phyloP scores from a whole-genome alignment of 2,797 vertebrate genomes.

The Oreonectes daqikongensis region DNA sequence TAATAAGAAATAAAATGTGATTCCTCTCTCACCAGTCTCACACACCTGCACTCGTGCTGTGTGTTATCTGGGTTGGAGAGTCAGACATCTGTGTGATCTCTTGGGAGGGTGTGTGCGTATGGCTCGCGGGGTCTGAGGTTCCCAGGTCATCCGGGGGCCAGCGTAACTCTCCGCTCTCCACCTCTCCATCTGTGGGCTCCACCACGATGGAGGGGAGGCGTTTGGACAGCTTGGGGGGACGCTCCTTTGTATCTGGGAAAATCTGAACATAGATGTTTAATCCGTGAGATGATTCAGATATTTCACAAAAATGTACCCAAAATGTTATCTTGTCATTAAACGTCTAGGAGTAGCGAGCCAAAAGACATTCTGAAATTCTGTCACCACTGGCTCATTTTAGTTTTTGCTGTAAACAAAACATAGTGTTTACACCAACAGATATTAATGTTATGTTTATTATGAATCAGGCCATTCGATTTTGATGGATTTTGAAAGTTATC shows the following conservation, averaged over 20 bases:
- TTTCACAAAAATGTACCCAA: not conserved
- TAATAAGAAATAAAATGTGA: not conserved
- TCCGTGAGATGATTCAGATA: not conserved
- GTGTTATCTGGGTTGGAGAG: slow-evolving; percentile 33
- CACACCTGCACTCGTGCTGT: slow-evolving; percentile 40
- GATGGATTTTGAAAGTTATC: no score
- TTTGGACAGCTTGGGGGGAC: slow-evolving; percentile 87
- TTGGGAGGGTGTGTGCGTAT: slow-evolving; percentile 19
- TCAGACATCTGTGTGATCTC: slow-evolving; percentile 33
- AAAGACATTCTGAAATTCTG: no score
- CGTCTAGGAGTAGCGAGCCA: not conserved
- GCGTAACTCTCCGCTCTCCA: slow-evolving; percentile 89
- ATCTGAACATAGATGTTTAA: slow-evolving; percentile 67
- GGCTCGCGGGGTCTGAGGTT: slow-evolving; percentile 66
- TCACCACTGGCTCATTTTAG: no score
- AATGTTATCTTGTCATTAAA: no score
- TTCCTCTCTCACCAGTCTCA: slow-evolving; percentile 5
- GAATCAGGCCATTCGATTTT: no score
- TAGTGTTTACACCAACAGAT: no score
- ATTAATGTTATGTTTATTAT: no score
- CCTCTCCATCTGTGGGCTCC: slow-evolving; percentile 84
- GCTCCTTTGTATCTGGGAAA: slow-evolving; percentile 82
- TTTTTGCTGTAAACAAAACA: no score
- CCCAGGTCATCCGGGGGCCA: slow-evolving; percentile 87
- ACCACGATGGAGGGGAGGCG: slow-evolving; percentile 89